Percentiles rank a stretch among this genome's conserved stretches.
phyloP scores from a whole-genome alignment of 2,888 invertebrate species.

The Resseliella maxima region DNA sequence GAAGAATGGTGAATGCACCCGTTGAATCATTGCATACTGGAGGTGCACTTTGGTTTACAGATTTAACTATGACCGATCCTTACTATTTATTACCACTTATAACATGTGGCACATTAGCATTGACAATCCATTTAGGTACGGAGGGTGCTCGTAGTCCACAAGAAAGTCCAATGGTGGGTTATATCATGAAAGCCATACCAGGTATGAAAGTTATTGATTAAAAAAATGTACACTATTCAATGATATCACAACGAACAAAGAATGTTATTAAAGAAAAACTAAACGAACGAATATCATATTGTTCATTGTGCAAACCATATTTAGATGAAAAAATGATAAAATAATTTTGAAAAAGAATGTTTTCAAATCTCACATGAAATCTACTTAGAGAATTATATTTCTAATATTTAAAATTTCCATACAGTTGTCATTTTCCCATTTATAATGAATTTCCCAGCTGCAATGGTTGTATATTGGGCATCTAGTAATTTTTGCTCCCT shows the following conservation, averaged over 20 bases:
- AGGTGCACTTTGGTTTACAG: slow-evolving; percentile 92
- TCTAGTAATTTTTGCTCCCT: slow-evolving; percentile 88
- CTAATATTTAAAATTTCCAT: too few relatives aligned
- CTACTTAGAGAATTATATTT: too few relatives aligned
- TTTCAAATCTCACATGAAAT: too few relatives aligned
- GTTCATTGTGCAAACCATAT: too few relatives aligned
- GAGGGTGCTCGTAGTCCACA: slow-evolving; percentile 78
- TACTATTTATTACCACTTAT: slow-evolving; percentile 86
- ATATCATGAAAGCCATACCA: slow-evolving; percentile 81
- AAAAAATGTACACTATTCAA: too few relatives aligned
- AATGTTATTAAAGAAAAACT: too few relatives aligned
- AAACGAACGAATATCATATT: too few relatives aligned
- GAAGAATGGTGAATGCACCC: slow-evolving; percentile 89
- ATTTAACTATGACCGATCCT: slow-evolving; percentile 92
- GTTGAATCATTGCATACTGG: slow-evolving; percentile 91
- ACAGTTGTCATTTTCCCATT: slow-evolving; percentile 85
- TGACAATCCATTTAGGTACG: slow-evolving; percentile 85
- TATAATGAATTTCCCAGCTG: slow-evolving; percentile 87
- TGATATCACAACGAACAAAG: too few relatives aligned
- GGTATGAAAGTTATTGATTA: too few relatives aligned
- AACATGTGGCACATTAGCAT: slow-evolving; percentile 83
- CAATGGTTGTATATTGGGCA: slow-evolving; percentile 90
- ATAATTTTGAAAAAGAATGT: too few relatives aligned
- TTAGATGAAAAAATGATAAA: too few relatives aligned
- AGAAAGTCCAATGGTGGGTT: slow-evolving; percentile 77